Base-by-base conservation (phyloP, 2,113 vertebrate species). In the Datnioides undecimradiatus region DNA sequence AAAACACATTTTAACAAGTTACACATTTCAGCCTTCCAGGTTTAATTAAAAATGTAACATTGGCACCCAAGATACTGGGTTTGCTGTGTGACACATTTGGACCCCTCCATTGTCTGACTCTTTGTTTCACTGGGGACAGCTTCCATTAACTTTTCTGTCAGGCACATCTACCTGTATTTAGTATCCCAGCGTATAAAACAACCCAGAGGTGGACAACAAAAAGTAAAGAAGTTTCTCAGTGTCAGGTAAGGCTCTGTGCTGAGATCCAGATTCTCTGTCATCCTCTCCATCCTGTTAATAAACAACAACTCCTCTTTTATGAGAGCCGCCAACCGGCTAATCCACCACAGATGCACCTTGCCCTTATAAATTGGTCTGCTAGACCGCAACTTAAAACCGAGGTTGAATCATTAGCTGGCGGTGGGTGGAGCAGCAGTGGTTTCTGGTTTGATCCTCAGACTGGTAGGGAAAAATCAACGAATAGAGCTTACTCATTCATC, bases 311-410 rank as follows among this genome's bases (percentile, higher is more conserved):
- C 34, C 36, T 17, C 36, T 79, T 83, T 87, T 75, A 84, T 58
- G 40, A 90, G 76, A 51, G 70, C 46, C 31, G 49, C 79, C 83
- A 57, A 46, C 43, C 23, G 8, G 27, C 64, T 83, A 72, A 91
- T 86, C 78, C 58, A 67, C 33, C 68, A 82, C 85, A 91, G 76
- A 78, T 77, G 86, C 73, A 87, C 72, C 73, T 76, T 84, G 75
- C 67, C 54, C 72, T 73, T 27, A 76, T 75, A 90, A 84, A 84
- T 69, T 60, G 64, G 63, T 45, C 45, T 57, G 27, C 54, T 51
- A 81, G 78, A 83, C 75, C 34, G 34, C 65, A 82, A 69, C 43
- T 72, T 41, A 41, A 77, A 31, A 40, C 41, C 67, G 75, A 58
- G 59, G 54, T 71, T 60, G 64, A 73, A 74, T 63, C 33, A 74